Conservation (phyloP, 2,113 vertebrate species). For the Ceyx cyanopectus region DNA sequence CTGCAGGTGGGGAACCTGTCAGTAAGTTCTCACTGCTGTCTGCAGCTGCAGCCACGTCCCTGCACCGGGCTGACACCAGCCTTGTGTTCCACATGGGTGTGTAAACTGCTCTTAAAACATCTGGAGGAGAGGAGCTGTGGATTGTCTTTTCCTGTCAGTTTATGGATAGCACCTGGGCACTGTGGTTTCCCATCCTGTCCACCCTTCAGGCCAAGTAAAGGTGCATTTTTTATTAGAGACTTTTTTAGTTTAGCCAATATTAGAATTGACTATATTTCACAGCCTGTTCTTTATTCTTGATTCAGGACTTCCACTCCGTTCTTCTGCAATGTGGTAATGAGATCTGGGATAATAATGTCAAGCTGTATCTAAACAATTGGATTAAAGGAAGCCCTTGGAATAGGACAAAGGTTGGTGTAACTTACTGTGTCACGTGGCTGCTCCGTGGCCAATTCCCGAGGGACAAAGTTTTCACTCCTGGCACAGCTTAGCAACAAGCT, state of each 20-base stretch:
- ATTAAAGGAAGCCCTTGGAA: constrained; percentile 72
- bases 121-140: neutral
- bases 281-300: constrained; percentile 23
- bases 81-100: neutral
- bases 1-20: neutral
- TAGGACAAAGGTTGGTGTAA: constrained; percentile 56
- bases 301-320: constrained; percentile 19
- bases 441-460: constrained; percentile 23
- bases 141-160: neutral
- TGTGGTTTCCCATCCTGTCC: neutral
- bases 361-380: constrained; percentile 58
- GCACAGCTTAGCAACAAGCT: constrained; percentile 52
- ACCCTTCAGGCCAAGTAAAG: neutral
- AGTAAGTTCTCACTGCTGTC: neutral
- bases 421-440: constrained; percentile 18
- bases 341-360: constrained; percentile 62
- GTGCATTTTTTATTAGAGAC: neutral
- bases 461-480: constrained; percentile 51
- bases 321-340: constrained; percentile 63
- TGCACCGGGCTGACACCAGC: neutral
- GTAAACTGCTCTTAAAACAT: neutral
- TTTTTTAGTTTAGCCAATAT: neutral
- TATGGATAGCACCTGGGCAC: neutral
- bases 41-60: neutral
- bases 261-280: neutral